Evolutionary conservation across 2,797 vertebrate genomes (phyloP), one percentile per base, ranked within the genome.

Genomic region (Kryptopterus vitreolus): DNA sequence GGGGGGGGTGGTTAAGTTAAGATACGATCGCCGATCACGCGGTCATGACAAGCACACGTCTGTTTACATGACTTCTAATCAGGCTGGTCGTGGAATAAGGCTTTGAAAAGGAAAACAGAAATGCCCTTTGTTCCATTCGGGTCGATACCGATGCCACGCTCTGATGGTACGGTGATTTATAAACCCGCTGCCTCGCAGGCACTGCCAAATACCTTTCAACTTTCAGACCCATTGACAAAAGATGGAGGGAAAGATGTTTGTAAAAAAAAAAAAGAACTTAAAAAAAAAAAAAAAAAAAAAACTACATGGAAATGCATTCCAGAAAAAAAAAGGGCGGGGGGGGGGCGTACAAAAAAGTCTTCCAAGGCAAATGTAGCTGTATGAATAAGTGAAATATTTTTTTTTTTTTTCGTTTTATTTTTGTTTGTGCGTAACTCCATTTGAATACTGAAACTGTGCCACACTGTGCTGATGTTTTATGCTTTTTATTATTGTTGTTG

Each of bases 301-400:
- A 72, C 83, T 83, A 82, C 18, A 50, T 75, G 73, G 76, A 77
- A 83, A 78, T 63, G 82, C 81, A 83, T 86, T 85, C 83, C 81
- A 82, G 73, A 38, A 80, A 86, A 90, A 89, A 87, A 80, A 85
- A 90, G 88, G 85, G 88, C 87, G 89, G 88, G 89, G 92, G 89
- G 89, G 88, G 10, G 38, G 10, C 3, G 33, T 69, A 74, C 59
- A 73, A 76, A 81, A 87, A 87, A 83, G 90, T 92, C 89, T 93
- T 93, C 92, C 92, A 88, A 78, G 61, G 73, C 88, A 65, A n/a
- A 24, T 89, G 88, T 92, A 91, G 91, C 90, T 89, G 89, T 93
- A 86, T 79, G 69, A 76, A 77, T 77, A 77, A 79, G 68, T 79
- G 79, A 80, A 77, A 66, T 46, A 68, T 82, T 59, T 78, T 58